Percentiles rank a stretch among this genome's conserved stretches.
These are phyloP conservation scores for Dynastes maya DNA, from an alignment of 2,888 invertebrate species.

Conservation along the genomic window DNA sequence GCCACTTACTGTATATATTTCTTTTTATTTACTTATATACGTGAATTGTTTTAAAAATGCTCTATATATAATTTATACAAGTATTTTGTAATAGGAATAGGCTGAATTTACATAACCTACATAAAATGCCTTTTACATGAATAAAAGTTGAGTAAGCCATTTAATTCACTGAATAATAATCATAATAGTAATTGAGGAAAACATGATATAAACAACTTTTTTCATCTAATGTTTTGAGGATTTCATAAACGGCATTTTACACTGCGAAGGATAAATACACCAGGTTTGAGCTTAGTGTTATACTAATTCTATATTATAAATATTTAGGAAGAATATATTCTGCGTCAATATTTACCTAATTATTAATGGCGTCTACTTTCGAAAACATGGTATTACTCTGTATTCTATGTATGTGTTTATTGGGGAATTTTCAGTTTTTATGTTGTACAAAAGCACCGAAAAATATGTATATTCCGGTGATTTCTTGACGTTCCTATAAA, in stretches of 20 bases:
- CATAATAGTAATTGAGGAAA: slow-evolving; percentile 20
- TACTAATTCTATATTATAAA: slow-evolving; percentile 6
- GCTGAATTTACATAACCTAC: not conserved
- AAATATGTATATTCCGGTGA: not conserved
- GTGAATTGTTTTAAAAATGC: too few relatives aligned
- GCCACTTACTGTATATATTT: too few relatives aligned
- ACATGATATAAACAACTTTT: slow-evolving; percentile 25
- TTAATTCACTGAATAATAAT: slow-evolving; percentile 5
- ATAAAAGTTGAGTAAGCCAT: slow-evolving; percentile 3
- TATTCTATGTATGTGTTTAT: slow-evolving; percentile 22
- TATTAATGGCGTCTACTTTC: not conserved
- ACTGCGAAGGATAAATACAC: slow-evolving; percentile 4
- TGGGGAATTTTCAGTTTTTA: slow-evolving; percentile 14
- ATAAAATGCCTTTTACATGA: not conserved
- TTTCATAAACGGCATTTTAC: not conserved
- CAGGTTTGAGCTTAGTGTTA: not conserved
- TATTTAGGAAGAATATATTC: slow-evolving; percentile 2
- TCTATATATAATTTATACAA: not conserved
- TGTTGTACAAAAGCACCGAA: slow-evolving; percentile 1
- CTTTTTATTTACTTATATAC: too few relatives aligned
- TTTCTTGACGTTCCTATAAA: not conserved
- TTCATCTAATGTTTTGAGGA: not conserved
- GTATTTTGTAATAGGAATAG: not conserved
- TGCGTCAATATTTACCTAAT: slow-evolving; percentile 25
- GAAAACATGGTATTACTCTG: not conserved